These are phyloP conservation scores for Psylliodes chrysocephalus DNA, from an alignment of 2,888 invertebrate species.

Conservation along the genomic window DNA sequence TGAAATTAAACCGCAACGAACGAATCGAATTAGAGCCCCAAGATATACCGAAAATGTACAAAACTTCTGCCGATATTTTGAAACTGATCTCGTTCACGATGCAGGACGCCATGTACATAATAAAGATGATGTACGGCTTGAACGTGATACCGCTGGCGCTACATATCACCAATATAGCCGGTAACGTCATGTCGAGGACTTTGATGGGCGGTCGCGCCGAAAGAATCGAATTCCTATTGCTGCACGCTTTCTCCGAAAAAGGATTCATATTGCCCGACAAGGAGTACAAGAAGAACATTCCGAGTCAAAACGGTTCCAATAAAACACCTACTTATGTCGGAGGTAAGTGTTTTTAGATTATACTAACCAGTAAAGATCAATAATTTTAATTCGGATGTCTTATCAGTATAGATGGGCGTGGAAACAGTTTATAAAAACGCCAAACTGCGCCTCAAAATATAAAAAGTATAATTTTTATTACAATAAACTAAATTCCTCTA, in stretches of 20 bases:
- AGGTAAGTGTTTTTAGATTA: too few species aligned
- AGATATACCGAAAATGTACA: conserved; percentile 77
- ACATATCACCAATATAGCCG: conserved; percentile 97
- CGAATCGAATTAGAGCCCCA: conserved; percentile 75
- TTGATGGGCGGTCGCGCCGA: conserved; percentile 94
- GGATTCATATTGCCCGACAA: conserved; percentile 96
- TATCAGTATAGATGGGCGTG: too few species aligned
- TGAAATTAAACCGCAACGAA: conserved; percentile 79
- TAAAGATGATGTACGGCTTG: conserved; percentile 90
- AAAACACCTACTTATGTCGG: conserved; percentile 86
- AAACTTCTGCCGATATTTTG: conserved; percentile 73
- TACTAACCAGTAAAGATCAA: too few species aligned
- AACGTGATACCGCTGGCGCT: conserved; percentile 93
- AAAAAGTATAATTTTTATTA: too few species aligned
- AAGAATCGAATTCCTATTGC: conserved; percentile 92
- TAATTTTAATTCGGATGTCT: too few species aligned
- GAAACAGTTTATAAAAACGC: too few species aligned
- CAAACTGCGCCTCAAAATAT: too few species aligned
- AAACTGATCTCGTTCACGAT: conserved; percentile 83
- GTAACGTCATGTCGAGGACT: conserved; percentile 92
- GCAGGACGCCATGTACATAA: conserved; percentile 83
- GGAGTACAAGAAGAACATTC: conserved; percentile 54
- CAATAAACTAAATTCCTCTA: too few species aligned
- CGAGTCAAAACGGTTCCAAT: conserved; percentile 64
- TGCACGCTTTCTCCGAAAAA: conserved; percentile 95